Percentiles rank a stretch among this genome's conserved stretches.
Conservation (phyloP, 1,140 invertebrate species). For the Meloidogyne floridensis region DNA sequence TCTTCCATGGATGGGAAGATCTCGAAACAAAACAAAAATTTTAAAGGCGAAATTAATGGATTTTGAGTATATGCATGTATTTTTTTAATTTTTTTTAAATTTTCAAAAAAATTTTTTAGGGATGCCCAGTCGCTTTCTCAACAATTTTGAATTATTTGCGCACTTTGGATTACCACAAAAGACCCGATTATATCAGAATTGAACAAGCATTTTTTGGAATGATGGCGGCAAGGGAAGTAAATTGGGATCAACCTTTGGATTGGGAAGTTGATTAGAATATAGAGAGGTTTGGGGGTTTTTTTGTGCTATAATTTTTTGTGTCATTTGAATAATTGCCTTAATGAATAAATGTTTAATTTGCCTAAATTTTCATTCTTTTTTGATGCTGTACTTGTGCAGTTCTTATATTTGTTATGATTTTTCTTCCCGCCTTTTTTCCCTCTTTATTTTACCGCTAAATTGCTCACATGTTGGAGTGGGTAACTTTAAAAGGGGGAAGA, state of each 20-base stretch:
- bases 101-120: background rate
- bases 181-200: constrained; percentile 2
- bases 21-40: background rate
- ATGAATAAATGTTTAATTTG: no score
- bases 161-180: constrained; percentile 7
- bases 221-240: background rate
- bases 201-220: background rate
- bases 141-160: constrained; percentile 5
- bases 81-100: no score
- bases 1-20: background rate
- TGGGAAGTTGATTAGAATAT: background rate
- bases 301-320: no score
- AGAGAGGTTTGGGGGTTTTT: no score
- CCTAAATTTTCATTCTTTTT: no score
- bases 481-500: no score
- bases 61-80: constrained; percentile 1
- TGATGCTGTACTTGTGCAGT: no score
- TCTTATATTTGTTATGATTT: no score
- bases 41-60: constrained; percentile 6
- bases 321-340: no score
- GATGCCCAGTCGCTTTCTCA: background rate
- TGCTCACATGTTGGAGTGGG: background rate
- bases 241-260: background rate
- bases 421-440: no score
- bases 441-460: no score